Conservation (phyloP, 2,888 invertebrate genomes). For the Hesperia comma region DNA sequence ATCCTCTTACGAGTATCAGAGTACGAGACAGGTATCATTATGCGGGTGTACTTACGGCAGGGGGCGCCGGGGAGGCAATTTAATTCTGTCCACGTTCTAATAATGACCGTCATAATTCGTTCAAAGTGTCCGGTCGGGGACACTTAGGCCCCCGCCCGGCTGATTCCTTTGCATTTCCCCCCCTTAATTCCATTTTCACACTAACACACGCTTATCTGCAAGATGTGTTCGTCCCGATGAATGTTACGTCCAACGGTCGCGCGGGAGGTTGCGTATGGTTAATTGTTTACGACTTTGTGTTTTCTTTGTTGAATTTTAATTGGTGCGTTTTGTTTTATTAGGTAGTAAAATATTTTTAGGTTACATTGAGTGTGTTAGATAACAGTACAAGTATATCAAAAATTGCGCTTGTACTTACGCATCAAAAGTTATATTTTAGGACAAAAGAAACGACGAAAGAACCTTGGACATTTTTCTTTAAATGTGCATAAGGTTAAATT, state of each 20-base stretch:
- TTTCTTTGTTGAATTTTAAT: background rate
- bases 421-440: no score
- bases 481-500: no score
- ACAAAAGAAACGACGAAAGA: no score
- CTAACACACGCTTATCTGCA: slow-evolving; percentile 70
- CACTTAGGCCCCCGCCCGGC: slow-evolving; percentile 72
- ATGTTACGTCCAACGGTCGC: background rate
- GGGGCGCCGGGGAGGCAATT: slow-evolving; percentile 78
- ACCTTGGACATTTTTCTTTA: no score
- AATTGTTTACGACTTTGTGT: background rate
- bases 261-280: background rate
- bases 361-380: no score
- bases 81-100: slow-evolving; percentile 86
- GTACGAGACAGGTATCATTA: slow-evolving; percentile 82
- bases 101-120: slow-evolving; percentile 86
- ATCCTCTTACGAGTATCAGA: slow-evolving; percentile 50
- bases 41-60: slow-evolving; percentile 74
- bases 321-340: no score
- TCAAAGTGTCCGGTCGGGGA: slow-evolving; percentile 85
- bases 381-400: no score
- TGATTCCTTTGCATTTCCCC: slow-evolving; percentile 83
- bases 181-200: slow-evolving; percentile 82
- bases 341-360: no score
- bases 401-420: no score
- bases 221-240: slow-evolving; percentile 23